Evolutionary conservation across 2,888 invertebrate genomes (phyloP), one percentile per base, ranked within the genome.

Genomic region (Hermodice carunculata): DNA sequence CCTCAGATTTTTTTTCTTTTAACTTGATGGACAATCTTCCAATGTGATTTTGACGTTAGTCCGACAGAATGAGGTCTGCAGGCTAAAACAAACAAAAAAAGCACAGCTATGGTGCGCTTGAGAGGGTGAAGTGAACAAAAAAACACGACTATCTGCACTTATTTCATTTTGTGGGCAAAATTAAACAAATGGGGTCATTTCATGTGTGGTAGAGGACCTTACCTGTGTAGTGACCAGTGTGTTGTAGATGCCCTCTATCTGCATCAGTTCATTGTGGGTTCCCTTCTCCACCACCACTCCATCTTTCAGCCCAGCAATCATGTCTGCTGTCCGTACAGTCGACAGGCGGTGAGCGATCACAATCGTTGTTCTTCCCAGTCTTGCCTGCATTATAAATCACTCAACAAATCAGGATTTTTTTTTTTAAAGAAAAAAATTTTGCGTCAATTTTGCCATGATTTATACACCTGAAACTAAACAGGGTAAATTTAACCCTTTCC

Each of bases 251-350:
- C 87, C 87, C 46, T 73, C 64, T 22, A 86, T 80, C 59, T 72
- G 56, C 78, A 87, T 84, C 19, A 88, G 74, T 58, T 85, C 78
- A 26, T 81, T 75, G 68, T 88, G 88, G 34, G 81, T 83, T n/a
- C 88, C 88, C 29, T 69, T 62, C 75, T 88, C 88, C 1, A 81
- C 78, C 34, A 87, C 83, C 51, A 75, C 63, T 1, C 86, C 94
- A 54, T 89, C 88, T 43, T 83, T 78, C 67, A 88, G 80, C 3
- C 79, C 82, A 63, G 83, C 77, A 51, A 88, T 88, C 42, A 81
- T 75, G 71, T 88, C 87, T 24, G 87, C 88, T 66, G 86, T 85
- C 66, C 84, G 71, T 44, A 88, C 85, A 0, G 88, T 88, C 1
- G 87, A 85, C 65, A 88, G 73, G 8, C 88, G 81, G 69, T 86